Evolutionary conservation across 2,797 vertebrate genomes (phyloP).

Genomic region (Huso huso): DNA sequence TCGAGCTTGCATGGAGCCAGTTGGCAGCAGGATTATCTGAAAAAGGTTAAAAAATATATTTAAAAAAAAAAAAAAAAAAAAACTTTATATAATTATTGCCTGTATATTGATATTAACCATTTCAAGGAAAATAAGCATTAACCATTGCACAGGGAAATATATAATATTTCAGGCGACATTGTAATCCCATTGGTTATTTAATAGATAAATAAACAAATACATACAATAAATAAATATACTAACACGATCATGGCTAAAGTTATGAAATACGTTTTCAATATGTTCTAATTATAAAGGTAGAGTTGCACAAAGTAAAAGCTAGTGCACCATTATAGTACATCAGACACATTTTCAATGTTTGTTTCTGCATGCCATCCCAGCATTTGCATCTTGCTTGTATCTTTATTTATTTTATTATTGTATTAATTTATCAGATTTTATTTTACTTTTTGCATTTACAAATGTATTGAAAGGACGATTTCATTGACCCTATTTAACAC

Average conservation of each 20-base stretch:
- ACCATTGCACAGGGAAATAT: no score
- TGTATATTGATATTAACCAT: conserved; percentile 21
- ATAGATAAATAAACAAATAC: conserved; percentile 12
- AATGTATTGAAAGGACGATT: no score
- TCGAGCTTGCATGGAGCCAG: conserved; percentile 94
- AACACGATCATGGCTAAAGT: background rate
- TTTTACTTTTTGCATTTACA: no score
- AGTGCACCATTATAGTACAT: background rate
- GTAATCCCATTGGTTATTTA: background rate
- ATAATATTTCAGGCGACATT: no score
- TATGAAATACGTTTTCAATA: background rate
- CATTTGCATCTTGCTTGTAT: no score
- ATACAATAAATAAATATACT: conserved; percentile 6
- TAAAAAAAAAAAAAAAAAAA: no score
- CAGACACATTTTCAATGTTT: background rate
- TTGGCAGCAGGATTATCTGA: conserved; percentile 89
- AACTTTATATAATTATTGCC: conserved; percentile 25
- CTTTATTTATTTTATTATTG: no score
- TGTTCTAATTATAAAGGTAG: background rate
- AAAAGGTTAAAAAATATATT: conserved; percentile 32
- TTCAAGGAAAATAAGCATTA: no score
- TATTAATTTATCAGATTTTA: no score
- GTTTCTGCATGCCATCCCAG: background rate
- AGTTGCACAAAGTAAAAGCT: conserved; percentile 11
- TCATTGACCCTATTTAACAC: no score